phyloP scores from a whole-genome alignment of 2,888 invertebrate species.

The Agonopterix subpropinquella region DNA sequence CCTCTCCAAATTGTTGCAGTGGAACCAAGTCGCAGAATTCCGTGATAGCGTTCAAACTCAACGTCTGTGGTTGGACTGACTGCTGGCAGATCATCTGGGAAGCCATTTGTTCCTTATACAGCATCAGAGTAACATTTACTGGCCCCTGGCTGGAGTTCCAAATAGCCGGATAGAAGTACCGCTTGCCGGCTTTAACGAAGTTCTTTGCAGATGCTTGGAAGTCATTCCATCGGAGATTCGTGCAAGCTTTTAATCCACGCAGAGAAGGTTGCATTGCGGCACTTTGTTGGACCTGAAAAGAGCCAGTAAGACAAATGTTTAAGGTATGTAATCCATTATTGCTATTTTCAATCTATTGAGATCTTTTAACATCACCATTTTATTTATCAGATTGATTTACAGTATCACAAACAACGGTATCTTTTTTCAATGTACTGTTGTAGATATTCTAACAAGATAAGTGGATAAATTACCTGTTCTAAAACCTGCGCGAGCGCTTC shows the following conservation, averaged over 20 bases:
- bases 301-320: no score
- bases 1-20: constrained; percentile 78
- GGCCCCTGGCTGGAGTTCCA: constrained; percentile 81
- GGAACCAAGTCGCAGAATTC: constrained; percentile 89
- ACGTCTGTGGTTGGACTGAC: constrained; percentile 76
- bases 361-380: no score
- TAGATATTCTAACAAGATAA: constrained; percentile 19
- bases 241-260: constrained; percentile 81
- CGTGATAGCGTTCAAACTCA: constrained; percentile 83
- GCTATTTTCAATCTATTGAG: no score
- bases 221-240: constrained; percentile 84
- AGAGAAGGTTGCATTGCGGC: constrained; percentile 80
- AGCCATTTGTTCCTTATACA: constrained; percentile 78
- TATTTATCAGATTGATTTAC: no score
- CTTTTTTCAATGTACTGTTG: neutral
- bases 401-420: no score
- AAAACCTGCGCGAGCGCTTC: constrained; percentile 92
- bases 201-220: constrained; percentile 74
- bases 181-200: constrained; percentile 78
- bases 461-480: constrained; percentile 81
- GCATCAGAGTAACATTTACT: constrained; percentile 80
- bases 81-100: constrained; percentile 79
- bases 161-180: constrained; percentile 84
- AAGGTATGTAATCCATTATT: no score
- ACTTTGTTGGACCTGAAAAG: constrained; percentile 77